These are phyloP conservation scores for Cactoblastis cactorum DNA, from an alignment of 2,888 invertebrate genomes.

Conservation along the genomic window DNA sequence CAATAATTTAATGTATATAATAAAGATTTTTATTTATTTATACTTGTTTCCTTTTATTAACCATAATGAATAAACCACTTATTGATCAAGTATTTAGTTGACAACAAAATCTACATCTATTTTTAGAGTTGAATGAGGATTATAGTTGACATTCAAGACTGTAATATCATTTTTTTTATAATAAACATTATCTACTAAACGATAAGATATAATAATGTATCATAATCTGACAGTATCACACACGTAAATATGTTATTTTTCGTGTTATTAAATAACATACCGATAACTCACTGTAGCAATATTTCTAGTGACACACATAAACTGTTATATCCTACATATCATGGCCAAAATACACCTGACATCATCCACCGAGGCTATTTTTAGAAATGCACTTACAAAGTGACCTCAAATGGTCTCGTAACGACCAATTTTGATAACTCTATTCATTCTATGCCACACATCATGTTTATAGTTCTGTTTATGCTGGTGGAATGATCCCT, in stretches of 20 bases:
- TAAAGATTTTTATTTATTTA: conserved; percentile 74
- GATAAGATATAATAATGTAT: not conserved
- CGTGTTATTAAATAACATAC: conserved; percentile 1
- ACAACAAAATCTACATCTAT: not conserved
- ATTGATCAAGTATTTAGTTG: not conserved
- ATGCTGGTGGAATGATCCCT: conserved; percentile 38
- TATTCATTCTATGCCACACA: conserved; percentile 25
- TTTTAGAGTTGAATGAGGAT: not conserved
- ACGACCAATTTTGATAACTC: conserved; percentile 19
- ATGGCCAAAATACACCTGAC: conserved; percentile 36
- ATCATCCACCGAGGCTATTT: conserved; percentile 58
- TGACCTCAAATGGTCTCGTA: conserved; percentile 41
- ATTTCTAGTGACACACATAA: not conserved
- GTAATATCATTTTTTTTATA: not conserved
- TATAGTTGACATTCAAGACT: not conserved
- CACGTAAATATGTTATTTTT: not conserved
- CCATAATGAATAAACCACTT: not conserved
- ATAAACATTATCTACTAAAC: not conserved
- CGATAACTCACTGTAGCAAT: too few relatives aligned
- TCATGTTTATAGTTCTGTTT: too few relatives aligned
- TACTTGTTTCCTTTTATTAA: conserved; percentile 26
- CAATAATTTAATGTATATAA: conserved; percentile 76
- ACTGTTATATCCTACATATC: conserved; percentile 5
- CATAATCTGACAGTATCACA: not conserved
- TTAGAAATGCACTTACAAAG: conserved; percentile 58